These are phyloP conservation scores for Micrasema longulum DNA, from an alignment of 1,140 invertebrate species.

Conservation along the genomic window DNA sequence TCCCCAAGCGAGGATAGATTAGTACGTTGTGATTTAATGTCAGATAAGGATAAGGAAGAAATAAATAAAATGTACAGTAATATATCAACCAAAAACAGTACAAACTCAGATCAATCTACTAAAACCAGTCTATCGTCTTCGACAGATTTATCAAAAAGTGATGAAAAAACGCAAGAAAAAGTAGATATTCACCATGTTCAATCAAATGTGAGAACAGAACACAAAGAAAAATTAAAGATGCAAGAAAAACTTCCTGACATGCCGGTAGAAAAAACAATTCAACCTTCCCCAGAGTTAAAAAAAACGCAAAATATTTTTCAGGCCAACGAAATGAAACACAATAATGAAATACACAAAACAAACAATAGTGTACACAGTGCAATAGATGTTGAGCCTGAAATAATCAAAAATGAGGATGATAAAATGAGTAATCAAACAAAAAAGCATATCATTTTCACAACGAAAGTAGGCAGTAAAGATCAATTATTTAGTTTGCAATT, in stretches of 20 bases:
- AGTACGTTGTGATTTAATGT: slow-evolving; percentile 50
- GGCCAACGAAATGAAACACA: neutral
- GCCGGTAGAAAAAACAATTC: slow-evolving; percentile 2
- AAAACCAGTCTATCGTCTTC: slow-evolving; percentile 36
- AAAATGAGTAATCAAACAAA: slow-evolving; percentile 55
- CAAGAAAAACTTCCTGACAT: slow-evolving; percentile 2
- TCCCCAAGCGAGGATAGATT: slow-evolving; percentile 64
- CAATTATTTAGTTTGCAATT: slow-evolving; percentile 64
- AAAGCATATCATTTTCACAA: slow-evolving; percentile 61
- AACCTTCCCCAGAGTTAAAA: slow-evolving; percentile 14
- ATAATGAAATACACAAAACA: slow-evolving; percentile 4
- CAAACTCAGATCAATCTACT: slow-evolving; percentile 23
- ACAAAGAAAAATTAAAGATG: slow-evolving; percentile 9
- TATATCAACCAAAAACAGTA: slow-evolving; percentile 48
- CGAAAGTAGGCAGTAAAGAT: slow-evolving; percentile 63
- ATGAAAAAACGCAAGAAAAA: slow-evolving; percentile 36
- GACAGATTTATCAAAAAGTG: slow-evolving; percentile 41
- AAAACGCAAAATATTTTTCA: slow-evolving; percentile 8
- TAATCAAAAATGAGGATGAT: slow-evolving; percentile 34
- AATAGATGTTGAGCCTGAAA: slow-evolving; percentile 31
- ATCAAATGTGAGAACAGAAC: slow-evolving; percentile 8
- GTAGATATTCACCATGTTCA: slow-evolving; percentile 23
- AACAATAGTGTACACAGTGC: slow-evolving; percentile 4
- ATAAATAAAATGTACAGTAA: slow-evolving; percentile 47
- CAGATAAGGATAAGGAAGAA: slow-evolving; percentile 49